Evolutionary conservation across 2,888 invertebrate genomes (phyloP), one percentile per base, ranked within the genome.

Genomic region (Coelinius sp.): DNA sequence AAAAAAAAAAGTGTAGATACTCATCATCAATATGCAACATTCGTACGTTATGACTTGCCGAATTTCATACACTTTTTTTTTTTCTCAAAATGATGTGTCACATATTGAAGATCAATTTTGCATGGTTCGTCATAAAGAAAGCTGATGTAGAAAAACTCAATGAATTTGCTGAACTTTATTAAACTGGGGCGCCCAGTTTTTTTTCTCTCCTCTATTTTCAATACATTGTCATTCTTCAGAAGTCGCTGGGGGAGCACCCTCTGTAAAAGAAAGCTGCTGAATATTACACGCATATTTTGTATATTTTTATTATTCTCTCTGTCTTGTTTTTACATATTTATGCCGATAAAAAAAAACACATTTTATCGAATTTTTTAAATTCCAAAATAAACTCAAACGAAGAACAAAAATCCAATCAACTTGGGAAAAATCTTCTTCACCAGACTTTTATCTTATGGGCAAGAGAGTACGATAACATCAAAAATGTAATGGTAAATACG

Each of bases 61-160:
- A 59, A 59, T 59, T 59, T 59, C 27, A 27, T 35, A 59, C 22
- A 49, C 59, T 70, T 49, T 66, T 75, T 70, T 62, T 46, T 31
- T 64, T 59, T 56, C 56, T 24, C 46, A 52, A 71, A 64, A 75
- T 70, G 22, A 68, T 35, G 14, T 65, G 35, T 64, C 73, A 12
- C 73, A 73, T 75, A 74, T 77, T 74, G 75, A 52, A 17, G 73
- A 75, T 77, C 75, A 77, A 77, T 77, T 77, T 75, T 75, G 73
- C 77, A 77, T 71, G 77, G 77, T 75, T 70, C 73, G 74, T 70
- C 70, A 69, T 65, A 67, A 65, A 70, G 70, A 76, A 71, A 72
- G 71, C 14, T 20, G 20, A 52, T n/a, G 12, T 31, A n/a, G 20
- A 66, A 66, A 14, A 27, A n/a, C 14, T 24, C 10, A 66, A 62